Evolutionary conservation across 2,888 invertebrate genomes (phyloP).

Genomic region (Venustoraphidia nigricollis): DNA sequence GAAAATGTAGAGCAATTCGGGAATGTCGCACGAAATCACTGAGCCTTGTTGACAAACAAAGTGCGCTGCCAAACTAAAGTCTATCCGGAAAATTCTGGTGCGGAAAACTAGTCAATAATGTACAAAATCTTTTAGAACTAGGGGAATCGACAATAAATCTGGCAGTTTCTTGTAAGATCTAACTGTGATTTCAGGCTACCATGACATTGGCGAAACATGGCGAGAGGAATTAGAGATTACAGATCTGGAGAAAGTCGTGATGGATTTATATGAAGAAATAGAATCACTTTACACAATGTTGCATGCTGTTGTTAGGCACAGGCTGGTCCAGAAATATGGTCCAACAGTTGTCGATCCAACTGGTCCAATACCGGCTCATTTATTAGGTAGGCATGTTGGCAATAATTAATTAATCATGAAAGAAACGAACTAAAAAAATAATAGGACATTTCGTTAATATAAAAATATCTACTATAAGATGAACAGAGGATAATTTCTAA

Average conservation of each 20-base stretch:
- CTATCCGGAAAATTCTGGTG: too few species aligned
- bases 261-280: conserved; percentile 35
- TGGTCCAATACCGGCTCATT: conserved; percentile 52
- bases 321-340: conserved; percentile 39
- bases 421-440: too few species aligned
- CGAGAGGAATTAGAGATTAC: conserved; percentile 45
- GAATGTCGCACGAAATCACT: too few species aligned
- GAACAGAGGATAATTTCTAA: too few species aligned
- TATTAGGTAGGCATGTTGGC: conserved; percentile 35
- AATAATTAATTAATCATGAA: too few species aligned
- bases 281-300: conserved; percentile 49
- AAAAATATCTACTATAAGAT: too few species aligned
- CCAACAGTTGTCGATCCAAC: conserved; percentile 30
- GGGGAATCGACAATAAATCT: not conserved
- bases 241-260: conserved; percentile 35
- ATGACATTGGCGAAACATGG: conserved; percentile 47
- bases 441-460: too few species aligned
- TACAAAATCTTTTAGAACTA: not conserved
- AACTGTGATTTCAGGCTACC: conserved; percentile 33
- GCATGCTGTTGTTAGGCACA: conserved; percentile 55
- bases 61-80: too few species aligned
- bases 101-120: not conserved
- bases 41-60: too few species aligned
- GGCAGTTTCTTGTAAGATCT: not conserved
- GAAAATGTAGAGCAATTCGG: too few species aligned